Conservation (phyloP, 2,888 invertebrate genomes). For the Melieria picta region DNA sequence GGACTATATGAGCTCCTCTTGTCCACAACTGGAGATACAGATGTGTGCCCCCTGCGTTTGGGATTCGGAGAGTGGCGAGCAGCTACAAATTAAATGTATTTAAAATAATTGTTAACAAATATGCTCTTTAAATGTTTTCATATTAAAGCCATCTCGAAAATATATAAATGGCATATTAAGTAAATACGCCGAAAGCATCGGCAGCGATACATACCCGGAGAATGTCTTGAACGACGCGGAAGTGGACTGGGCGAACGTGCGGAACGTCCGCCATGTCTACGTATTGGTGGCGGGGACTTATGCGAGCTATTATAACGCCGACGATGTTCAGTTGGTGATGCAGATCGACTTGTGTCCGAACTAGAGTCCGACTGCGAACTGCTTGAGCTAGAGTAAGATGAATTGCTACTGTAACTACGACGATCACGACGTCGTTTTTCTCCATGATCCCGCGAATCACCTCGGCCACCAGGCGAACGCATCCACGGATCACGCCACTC, state of each 20-base stretch:
- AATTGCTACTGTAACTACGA: conserved; percentile 65
- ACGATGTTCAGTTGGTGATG: conserved; percentile 57
- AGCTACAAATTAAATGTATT: conserved; percentile 40
- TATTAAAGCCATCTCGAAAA: conserved; percentile 3
- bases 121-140: not conserved
- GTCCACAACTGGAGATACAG: conserved; percentile 56
- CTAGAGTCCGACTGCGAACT: conserved; percentile 81
- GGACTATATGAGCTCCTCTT: conserved; percentile 59
- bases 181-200: not conserved
- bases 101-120: not conserved
- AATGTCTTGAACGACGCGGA: conserved; percentile 54
- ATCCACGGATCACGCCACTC: conserved; percentile 98
- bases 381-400: conserved; percentile 66
- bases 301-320: conserved; percentile 59
- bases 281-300: conserved; percentile 52
- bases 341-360: conserved; percentile 67
- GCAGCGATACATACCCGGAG: conserved; percentile 57
- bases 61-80: conserved; percentile 50
- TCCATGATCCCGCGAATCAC: conserved; percentile 56
- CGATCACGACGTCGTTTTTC: conserved; percentile 60
- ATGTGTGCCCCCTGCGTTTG: conserved; percentile 53
- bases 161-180: not conserved
- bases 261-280: conserved; percentile 52
- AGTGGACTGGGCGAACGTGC: conserved; percentile 59
- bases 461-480: conserved; percentile 71